Percentiles rank a stretch among this genome's conserved stretches.
These are phyloP conservation scores for Nemotelus pantherinus DNA, from an alignment of 2,888 invertebrate genomes.

Conservation along the genomic window DNA sequence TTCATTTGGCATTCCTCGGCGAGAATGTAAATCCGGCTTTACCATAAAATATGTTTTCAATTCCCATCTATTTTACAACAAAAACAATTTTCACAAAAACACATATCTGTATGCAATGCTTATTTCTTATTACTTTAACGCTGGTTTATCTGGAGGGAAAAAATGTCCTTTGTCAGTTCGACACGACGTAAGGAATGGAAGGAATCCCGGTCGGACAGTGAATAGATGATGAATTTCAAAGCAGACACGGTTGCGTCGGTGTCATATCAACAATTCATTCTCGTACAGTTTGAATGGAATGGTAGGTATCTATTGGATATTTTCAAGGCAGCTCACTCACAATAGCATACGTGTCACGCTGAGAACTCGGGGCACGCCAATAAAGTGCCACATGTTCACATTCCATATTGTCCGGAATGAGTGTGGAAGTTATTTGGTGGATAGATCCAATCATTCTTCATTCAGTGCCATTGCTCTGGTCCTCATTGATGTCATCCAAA, in stretches of 20 bases:
- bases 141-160: too few relatives aligned
- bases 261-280: neutral
- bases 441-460: neutral
- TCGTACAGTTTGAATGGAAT: neutral
- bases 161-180: too few relatives aligned
- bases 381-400: slow-evolving; percentile 20
- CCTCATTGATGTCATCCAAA: too few relatives aligned
- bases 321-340: neutral
- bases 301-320: neutral
- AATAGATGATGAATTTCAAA: slow-evolving; percentile 7
- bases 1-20: too few relatives aligned
- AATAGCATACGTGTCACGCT: neutral
- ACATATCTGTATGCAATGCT: too few relatives aligned
- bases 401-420: neutral
- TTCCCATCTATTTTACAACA: too few relatives aligned
- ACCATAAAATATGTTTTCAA: too few relatives aligned
- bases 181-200: neutral
- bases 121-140: too few relatives aligned
- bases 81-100: too few relatives aligned
- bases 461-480: too few relatives aligned
- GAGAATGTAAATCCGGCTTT: too few relatives aligned
- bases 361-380: neutral
- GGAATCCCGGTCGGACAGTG: neutral
- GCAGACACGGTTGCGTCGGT: neutral
- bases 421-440: neutral